Percentiles rank a stretch among this genome's conserved stretches.
phyloP scores from a whole-genome alignment of 2,113 vertebrate genomes.

The Nasalis larvatus region DNA sequence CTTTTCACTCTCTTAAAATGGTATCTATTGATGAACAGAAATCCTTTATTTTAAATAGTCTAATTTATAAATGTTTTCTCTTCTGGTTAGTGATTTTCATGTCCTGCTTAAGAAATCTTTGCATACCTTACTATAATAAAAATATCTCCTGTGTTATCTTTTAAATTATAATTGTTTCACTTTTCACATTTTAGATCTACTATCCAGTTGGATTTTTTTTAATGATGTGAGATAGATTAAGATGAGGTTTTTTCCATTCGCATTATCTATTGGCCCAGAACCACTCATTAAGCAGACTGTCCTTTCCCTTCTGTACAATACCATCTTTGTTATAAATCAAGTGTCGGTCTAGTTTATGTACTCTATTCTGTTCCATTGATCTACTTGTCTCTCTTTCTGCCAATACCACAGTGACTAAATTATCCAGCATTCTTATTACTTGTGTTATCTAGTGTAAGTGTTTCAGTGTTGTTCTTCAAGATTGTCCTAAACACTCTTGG shows the following conservation, averaged over 20 bases:
- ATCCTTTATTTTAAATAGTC: conserved; percentile 47
- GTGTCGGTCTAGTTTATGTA: neutral
- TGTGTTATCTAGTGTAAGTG: neutral
- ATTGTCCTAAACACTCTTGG: neutral
- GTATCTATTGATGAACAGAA: conserved; percentile 32
- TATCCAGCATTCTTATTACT: neutral
- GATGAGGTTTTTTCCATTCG: neutral
- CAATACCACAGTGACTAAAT: neutral
- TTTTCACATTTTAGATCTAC: neutral
- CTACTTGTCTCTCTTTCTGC: neutral
- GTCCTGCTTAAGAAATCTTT: neutral
- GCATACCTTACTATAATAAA: neutral
- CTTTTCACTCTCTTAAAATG: conserved; percentile 4
- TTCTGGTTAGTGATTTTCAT: neutral
- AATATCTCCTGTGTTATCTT: neutral
- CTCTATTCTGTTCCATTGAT: neutral
- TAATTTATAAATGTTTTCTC: neutral
- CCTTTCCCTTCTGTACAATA: neutral
- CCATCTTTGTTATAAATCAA: neutral
- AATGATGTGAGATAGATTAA: neutral
- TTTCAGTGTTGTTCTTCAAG: neutral
- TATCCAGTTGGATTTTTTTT: neutral
- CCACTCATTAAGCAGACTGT: neutral
- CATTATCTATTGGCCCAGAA: neutral
- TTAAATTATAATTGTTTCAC: neutral